Percentiles rank a stretch among this genome's conserved stretches.
These are phyloP conservation scores for Hippocampus kuda DNA, from an alignment of 2,797 vertebrate genomes.

Conservation along the genomic window DNA sequence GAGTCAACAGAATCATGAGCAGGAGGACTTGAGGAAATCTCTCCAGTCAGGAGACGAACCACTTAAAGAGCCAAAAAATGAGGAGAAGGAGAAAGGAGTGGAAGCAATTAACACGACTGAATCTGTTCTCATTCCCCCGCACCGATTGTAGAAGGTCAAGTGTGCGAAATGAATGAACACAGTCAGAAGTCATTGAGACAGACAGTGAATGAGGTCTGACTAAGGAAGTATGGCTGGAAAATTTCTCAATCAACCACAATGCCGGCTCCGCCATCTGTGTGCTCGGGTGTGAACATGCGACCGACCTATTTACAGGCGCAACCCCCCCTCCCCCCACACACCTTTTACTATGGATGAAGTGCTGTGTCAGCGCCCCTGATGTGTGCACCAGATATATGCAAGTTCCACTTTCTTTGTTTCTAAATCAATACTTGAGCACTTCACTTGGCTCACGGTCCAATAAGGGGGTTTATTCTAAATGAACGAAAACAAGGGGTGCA, in stretches of 20 bases:
- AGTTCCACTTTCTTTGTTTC: too few relatives aligned
- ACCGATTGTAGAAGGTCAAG: conserved; percentile 9
- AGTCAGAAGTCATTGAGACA: conserved; percentile 20
- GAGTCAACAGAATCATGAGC: conserved; percentile 3
- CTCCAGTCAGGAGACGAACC: neutral
- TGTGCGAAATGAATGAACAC: conserved; percentile 41
- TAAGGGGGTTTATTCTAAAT: too few relatives aligned
- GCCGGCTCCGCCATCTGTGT: conserved; percentile 30
- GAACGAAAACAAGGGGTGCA: too few relatives aligned
- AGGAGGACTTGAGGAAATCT: neutral
- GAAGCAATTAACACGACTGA: conserved; percentile 4
- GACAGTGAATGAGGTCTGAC: conserved; percentile 38
- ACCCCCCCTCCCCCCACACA: neutral
- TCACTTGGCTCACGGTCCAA: too few relatives aligned
- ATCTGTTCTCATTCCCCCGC: conserved; percentile 11
- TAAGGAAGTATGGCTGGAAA: conserved; percentile 47
- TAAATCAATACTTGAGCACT: too few relatives aligned
- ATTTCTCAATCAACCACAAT: conserved; percentile 54
- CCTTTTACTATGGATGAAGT: neutral
- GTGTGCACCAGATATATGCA: too few relatives aligned
- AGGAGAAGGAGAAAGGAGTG: neutral
- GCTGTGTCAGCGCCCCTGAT: neutral
- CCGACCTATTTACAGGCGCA: conserved; percentile 25
- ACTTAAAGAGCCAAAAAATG: neutral
- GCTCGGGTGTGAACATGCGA: conserved; percentile 32